These are phyloP conservation scores for Philopedon plagiatum DNA, from an alignment of 2,888 invertebrate species.

Conservation along the genomic window DNA sequence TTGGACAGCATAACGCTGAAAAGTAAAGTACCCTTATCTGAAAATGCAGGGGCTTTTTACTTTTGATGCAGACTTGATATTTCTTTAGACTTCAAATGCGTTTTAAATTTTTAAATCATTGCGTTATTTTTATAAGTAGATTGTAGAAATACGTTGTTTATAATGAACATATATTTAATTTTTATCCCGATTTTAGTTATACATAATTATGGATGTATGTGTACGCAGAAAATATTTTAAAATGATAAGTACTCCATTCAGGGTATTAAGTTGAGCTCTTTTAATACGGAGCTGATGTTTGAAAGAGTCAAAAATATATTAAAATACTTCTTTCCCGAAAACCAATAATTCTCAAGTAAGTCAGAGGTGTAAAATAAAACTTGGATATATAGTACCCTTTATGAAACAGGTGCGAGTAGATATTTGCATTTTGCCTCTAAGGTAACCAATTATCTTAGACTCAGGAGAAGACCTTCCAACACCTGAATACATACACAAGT, in stretches of 20 bases:
- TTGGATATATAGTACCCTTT: not conserved
- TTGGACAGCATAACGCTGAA: not conserved
- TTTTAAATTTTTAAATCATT: not conserved
- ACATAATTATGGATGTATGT: too few relatives aligned
- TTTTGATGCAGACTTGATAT: not conserved
- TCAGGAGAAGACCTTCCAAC: constrained; percentile 2
- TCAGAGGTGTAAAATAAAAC: not conserved
- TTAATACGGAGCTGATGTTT: too few relatives aligned
- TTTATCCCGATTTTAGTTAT: not conserved
- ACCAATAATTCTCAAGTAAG: too few relatives aligned
- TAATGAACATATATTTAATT: not conserved
- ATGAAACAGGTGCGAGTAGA: not conserved
- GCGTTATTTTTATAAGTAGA: not conserved
- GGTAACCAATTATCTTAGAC: constrained; percentile 14
- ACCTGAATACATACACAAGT: constrained; percentile 30
- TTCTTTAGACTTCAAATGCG: not conserved
- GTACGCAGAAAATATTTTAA: too few relatives aligned
- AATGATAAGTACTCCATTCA: too few relatives aligned
- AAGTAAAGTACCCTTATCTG: not conserved
- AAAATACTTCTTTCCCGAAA: too few relatives aligned
- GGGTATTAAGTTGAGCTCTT: too few relatives aligned
- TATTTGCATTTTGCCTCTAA: not conserved
- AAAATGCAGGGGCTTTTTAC: constrained; percentile 1
- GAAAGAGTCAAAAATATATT: too few relatives aligned
- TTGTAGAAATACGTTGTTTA: not conserved